Conservation (phyloP, 2,113 vertebrate species). For the Turdus rufiventris region DNA sequence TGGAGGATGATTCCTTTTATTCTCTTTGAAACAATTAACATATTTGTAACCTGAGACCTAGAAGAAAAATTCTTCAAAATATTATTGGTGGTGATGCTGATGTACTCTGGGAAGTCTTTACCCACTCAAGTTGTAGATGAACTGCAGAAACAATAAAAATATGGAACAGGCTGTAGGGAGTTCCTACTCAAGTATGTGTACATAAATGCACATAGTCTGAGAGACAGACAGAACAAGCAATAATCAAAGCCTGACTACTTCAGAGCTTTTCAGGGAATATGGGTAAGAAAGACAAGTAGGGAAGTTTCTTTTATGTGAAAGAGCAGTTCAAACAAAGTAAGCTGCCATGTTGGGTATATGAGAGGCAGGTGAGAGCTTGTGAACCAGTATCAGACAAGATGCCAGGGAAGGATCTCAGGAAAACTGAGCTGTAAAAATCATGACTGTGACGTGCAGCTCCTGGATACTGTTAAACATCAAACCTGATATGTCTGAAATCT, state of each 20-base stretch:
- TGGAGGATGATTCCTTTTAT: not conserved
- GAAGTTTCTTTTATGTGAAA: not conserved
- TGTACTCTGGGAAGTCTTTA: not conserved
- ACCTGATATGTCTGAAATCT: not conserved
- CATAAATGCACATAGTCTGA: not conserved
- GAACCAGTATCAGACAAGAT: not conserved
- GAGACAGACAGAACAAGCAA: not conserved
- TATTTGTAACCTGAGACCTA: not conserved
- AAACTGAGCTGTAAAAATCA: not conserved
- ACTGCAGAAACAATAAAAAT: not conserved
- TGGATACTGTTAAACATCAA: not conserved
- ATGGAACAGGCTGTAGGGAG: not conserved
- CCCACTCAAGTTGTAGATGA: not conserved
- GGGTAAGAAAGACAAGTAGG: not conserved
- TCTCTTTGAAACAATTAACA: not conserved
- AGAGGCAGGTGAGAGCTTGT: not conserved
- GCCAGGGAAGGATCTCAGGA: not conserved
- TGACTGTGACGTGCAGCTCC: not conserved
- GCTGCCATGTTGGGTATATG: not conserved
- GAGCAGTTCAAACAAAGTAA: not conserved
- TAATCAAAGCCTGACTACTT: not conserved
- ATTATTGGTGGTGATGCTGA: not conserved
- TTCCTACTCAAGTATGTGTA: not conserved
- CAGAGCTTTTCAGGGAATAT: not conserved
- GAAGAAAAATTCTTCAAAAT: not conserved